phyloP scores from a whole-genome alignment of 2,797 vertebrate genomes.

The Lates japonicus region DNA sequence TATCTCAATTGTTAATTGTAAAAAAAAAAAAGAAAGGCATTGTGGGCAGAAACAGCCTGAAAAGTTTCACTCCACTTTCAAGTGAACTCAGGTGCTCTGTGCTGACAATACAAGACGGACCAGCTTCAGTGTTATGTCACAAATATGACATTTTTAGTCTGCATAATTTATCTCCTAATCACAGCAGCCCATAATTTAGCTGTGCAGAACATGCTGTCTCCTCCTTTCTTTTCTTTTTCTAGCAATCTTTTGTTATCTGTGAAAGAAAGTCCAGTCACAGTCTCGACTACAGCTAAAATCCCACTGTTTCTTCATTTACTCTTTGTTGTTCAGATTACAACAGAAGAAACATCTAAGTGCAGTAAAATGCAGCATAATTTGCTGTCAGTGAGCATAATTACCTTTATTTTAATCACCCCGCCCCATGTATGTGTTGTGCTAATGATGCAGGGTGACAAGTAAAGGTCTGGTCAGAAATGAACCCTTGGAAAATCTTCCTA shows the following conservation, averaged over 20 bases:
- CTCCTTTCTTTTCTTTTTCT: not conserved
- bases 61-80: not conserved
- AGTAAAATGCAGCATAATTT: not conserved
- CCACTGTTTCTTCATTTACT: not conserved
- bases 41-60: not conserved
- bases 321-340: not conserved
- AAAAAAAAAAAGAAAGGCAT: not conserved
- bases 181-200: not conserved
- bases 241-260: not conserved
- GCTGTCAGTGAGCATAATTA: not conserved
- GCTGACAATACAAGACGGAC: not conserved
- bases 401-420: not conserved
- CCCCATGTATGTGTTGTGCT: not conserved
- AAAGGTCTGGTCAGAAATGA: not conserved
- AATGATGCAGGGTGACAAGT: not conserved
- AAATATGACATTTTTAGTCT: slow-evolving; percentile 11
- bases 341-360: not conserved
- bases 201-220: not conserved
- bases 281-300: not conserved
- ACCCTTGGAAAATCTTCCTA: not conserved
- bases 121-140: not conserved
- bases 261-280: not conserved
- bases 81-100: not conserved
- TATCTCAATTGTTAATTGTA: slow-evolving; percentile 22
- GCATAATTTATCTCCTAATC: not conserved